A percentile compares a stretch with the other conserved stretches of the same genome.
Evolutionary conservation across 1,140 invertebrate species (phyloP).

Genomic region (Brachionus rotundiformis): DNA sequence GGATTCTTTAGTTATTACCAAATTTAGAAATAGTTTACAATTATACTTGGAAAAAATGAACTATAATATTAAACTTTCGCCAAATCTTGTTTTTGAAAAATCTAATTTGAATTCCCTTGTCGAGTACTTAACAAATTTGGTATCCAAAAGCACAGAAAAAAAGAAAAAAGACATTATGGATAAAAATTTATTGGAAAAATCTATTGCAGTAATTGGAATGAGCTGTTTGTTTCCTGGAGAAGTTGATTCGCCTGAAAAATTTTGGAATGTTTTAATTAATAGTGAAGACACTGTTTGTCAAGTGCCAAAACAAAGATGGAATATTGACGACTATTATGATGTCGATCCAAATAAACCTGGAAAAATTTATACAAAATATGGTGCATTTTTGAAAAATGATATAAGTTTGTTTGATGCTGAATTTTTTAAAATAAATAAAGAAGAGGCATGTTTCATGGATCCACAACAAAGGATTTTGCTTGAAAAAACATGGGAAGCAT

Average conservation of each 20-base stretch:
- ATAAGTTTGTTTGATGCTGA: neutral
- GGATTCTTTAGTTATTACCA: neutral
- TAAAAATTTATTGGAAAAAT: neutral
- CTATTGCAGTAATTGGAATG: conserved; percentile 7
- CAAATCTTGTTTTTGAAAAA: neutral
- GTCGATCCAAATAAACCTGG: neutral
- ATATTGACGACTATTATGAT: neutral
- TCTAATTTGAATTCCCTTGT: neutral
- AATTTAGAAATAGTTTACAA: neutral
- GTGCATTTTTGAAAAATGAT: neutral
- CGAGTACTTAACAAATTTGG: neutral
- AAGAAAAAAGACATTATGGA: neutral
- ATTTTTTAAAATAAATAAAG: conserved; percentile 4
- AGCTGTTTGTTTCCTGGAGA: neutral
- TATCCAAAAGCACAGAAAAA: neutral
- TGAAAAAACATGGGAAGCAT: neutral
- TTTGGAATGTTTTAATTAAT: neutral
- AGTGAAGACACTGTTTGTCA: neutral
- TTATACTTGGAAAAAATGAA: neutral
- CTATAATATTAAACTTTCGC: neutral
- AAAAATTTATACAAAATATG: neutral
- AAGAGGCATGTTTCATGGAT: neutral
- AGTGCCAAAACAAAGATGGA: neutral
- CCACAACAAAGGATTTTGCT: neutral
- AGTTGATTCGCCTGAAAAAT: neutral